Percentiles rank a stretch among this genome's conserved stretches.
Evolutionary conservation across 2,797 vertebrate species (phyloP).

Genomic region (Rachycentron canadum): DNA sequence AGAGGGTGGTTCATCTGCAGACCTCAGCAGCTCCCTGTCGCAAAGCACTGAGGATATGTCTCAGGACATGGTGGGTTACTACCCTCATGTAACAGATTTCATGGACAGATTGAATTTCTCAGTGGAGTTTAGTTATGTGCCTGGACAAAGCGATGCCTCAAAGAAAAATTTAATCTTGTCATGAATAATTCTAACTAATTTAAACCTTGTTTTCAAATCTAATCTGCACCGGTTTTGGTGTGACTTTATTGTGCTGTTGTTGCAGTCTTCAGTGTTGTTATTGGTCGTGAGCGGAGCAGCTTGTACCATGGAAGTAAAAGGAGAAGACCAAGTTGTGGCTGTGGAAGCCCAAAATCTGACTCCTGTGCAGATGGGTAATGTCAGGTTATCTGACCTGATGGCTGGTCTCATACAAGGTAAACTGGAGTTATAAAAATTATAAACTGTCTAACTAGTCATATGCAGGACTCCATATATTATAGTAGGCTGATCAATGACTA

Average conservation of each 20-base stretch:
- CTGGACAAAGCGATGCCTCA: background rate
- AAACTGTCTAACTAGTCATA: background rate
- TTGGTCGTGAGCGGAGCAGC: slow-evolving; percentile 87
- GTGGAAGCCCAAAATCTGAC: slow-evolving; percentile 85
- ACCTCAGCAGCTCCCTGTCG: slow-evolving; percentile 91
- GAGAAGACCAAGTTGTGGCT: slow-evolving; percentile 89
- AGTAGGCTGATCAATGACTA: background rate
- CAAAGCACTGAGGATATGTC: slow-evolving; percentile 88
- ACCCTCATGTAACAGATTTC: background rate
- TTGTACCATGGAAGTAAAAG: slow-evolving; percentile 86
- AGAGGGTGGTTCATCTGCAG: slow-evolving; percentile 87
- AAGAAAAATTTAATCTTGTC: background rate
- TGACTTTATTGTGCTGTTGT: slow-evolving; percentile 32
- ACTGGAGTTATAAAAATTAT: background rate
- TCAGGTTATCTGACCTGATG: slow-evolving; percentile 88
- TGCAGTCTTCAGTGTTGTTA: slow-evolving; percentile 91
- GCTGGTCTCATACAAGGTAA: slow-evolving; percentile 80
- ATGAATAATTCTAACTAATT: background rate
- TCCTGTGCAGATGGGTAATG: slow-evolving; percentile 88
- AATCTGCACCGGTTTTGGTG: background rate
- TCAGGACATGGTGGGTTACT: slow-evolving; percentile 86
- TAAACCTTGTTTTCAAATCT: background rate
- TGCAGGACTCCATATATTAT: background rate
- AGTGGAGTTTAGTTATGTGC: background rate
- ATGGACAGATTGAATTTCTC: background rate